Evolutionary conservation across 2,797 vertebrate species (phyloP).

Genomic region (Pipistrellus kuhlii): DNA sequence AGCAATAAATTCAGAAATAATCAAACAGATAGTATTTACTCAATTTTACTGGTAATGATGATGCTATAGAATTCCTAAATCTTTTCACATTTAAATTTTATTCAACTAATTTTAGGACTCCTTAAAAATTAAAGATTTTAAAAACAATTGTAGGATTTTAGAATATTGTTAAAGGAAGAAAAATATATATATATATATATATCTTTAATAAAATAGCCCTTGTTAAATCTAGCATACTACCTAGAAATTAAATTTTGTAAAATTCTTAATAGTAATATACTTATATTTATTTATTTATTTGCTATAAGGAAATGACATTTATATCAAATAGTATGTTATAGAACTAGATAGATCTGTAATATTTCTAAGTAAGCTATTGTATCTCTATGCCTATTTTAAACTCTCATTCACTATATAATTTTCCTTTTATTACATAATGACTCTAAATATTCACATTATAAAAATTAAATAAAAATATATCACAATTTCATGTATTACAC

Average conservation of each 20-base stretch:
- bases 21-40: neutral
- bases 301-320: neutral
- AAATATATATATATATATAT: neutral
- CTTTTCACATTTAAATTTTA: neutral
- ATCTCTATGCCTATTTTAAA: neutral
- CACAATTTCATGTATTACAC: neutral
- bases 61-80: neutral
- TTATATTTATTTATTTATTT: no score
- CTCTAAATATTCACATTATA: neutral
- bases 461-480: conserved; percentile 8
- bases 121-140: neutral
- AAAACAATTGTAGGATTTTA: neutral
- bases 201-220: neutral
- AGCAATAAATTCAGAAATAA: neutral
- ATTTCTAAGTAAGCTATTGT: neutral
- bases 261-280: neutral
- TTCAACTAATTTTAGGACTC: neutral
- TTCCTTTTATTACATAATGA: neutral
- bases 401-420: neutral
- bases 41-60: neutral
- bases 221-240: neutral
- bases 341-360: neutral
- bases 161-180: neutral
- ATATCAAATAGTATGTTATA: neutral
- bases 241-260: neutral